A percentile compares a stretch with the other conserved stretches of the same genome.
Evolutionary conservation across 2,797 vertebrate genomes (phyloP).

Genomic region (Artibeus jamaicensis): DNA sequence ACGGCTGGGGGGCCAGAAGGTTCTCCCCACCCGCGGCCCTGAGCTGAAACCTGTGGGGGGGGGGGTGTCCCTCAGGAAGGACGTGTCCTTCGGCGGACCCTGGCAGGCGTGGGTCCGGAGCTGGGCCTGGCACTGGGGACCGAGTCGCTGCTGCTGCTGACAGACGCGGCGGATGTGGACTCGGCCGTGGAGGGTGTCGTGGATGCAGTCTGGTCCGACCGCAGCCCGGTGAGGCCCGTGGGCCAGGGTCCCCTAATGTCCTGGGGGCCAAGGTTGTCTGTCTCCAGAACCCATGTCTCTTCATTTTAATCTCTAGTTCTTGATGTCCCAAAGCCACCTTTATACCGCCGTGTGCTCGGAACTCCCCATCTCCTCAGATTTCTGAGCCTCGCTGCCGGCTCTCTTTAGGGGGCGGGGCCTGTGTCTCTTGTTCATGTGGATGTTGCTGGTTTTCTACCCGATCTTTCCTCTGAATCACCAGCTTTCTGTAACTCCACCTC

Average conservation of each 20-base stretch:
- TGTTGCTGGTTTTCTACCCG: background rate
- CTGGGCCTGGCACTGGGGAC: slow-evolving; percentile 81
- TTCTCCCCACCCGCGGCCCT: too few species aligned
- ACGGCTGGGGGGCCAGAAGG: accelerated
- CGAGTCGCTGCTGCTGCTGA: slow-evolving; percentile 86
- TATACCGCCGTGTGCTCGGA: accelerated
- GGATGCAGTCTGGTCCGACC: slow-evolving; percentile 79
- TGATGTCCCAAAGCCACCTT: background rate
- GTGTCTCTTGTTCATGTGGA: background rate
- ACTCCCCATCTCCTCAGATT: accelerated
- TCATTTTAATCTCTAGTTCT: background rate
- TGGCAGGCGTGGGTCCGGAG: slow-evolving; percentile 82
- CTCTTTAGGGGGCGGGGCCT: background rate
- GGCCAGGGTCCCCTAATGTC: accelerated
- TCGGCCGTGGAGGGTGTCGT: slow-evolving; percentile 88
- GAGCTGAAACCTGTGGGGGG: accelerated
- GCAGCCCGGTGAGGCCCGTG: slow-evolving; percentile 62
- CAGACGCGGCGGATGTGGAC: slow-evolving; percentile 90
- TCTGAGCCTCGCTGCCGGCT: accelerated
- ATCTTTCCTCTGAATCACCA: background rate
- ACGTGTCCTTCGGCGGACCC: slow-evolving; percentile 79
- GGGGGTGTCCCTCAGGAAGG: slow-evolving; percentile 82
- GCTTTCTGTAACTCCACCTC: background rate
- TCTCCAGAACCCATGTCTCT: background rate
- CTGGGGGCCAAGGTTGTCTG: accelerated